phyloP scores from a whole-genome alignment of 2,888 invertebrate genomes.

The Erebia epiphron region DNA sequence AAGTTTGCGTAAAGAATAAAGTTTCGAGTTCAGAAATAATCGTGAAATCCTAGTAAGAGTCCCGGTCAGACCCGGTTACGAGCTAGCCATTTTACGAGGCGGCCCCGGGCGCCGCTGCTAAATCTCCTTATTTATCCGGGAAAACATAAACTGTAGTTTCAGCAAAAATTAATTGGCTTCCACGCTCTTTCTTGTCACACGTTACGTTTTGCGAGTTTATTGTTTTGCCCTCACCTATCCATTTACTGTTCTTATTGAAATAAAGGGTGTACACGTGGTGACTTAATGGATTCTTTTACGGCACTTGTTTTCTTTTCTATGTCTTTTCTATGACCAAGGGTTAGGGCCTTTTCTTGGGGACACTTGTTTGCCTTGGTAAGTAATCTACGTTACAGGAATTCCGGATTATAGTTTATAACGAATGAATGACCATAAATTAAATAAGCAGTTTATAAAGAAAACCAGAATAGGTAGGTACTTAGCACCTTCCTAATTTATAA shows the following conservation, averaged over 20 bases:
- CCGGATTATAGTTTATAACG: too few relatives aligned
- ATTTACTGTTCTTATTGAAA: slow-evolving; percentile 49
- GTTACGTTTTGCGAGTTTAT: slow-evolving; percentile 69
- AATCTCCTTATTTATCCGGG: slow-evolving; percentile 81
- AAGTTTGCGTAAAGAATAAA: slow-evolving; percentile 11
- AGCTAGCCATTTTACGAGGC: slow-evolving; percentile 72
- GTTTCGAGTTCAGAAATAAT: slow-evolving; percentile 44
- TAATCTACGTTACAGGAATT: too few relatives aligned
- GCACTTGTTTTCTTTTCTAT: slow-evolving; percentile 31
- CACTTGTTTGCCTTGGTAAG: too few relatives aligned
- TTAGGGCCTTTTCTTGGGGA: not conserved
- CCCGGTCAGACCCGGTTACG: slow-evolving; percentile 68
- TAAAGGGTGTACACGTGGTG: slow-evolving; percentile 35
- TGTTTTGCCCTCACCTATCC: slow-evolving; percentile 49
- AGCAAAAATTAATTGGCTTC: slow-evolving; percentile 80
- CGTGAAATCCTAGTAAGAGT: slow-evolving; percentile 64
- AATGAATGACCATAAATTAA: too few relatives aligned
- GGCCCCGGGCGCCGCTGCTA: slow-evolving; percentile 70
- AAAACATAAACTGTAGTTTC: slow-evolving; percentile 78
- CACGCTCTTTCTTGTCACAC: slow-evolving; percentile 69
- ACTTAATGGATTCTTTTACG: slow-evolving; percentile 39
- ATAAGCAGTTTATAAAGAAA: not conserved
- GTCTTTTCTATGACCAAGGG: slow-evolving; percentile 24
- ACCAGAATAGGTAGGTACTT: not conserved
- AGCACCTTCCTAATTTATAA: too few relatives aligned